phyloP scores from a whole-genome alignment of 2,797 vertebrate species.

The Gambusia yucatana region DNA sequence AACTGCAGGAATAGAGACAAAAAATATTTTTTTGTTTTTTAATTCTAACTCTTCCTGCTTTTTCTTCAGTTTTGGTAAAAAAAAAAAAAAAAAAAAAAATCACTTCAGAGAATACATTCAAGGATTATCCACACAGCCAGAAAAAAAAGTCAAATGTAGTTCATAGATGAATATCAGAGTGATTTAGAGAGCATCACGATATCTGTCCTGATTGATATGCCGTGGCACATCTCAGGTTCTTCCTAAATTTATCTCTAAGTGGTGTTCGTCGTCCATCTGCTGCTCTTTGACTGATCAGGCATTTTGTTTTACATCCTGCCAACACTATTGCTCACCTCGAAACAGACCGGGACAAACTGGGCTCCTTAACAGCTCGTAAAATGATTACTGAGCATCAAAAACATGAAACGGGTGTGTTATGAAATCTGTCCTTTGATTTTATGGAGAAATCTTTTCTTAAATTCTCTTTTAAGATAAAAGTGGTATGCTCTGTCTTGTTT shows the following conservation, averaged over 20 bases:
- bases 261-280: not conserved
- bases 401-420: not conserved
- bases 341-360: not conserved
- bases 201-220: conserved; percentile 33
- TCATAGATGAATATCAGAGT: not conserved
- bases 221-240: conserved; percentile 6
- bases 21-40: not conserved
- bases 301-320: conserved; percentile 36
- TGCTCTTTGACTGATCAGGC: conserved; percentile 34
- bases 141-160: not conserved
- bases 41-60: not conserved
- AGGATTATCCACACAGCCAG: not conserved
- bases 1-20: not conserved
- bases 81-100: not conserved
- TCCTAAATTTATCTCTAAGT: not conserved
- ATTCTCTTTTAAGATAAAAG: not conserved
- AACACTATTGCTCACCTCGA: conserved; percentile 16
- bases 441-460: not conserved
- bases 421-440: not conserved
- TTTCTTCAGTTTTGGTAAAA: not conserved
- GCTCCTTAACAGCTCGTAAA: not conserved
- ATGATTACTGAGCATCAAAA: not conserved
- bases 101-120: not conserved
- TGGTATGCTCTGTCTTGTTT: not conserved
- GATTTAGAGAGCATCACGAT: not conserved